These are phyloP conservation scores for Pterois miles DNA, from an alignment of 2,797 vertebrate genomes.

Conservation along the genomic window DNA sequence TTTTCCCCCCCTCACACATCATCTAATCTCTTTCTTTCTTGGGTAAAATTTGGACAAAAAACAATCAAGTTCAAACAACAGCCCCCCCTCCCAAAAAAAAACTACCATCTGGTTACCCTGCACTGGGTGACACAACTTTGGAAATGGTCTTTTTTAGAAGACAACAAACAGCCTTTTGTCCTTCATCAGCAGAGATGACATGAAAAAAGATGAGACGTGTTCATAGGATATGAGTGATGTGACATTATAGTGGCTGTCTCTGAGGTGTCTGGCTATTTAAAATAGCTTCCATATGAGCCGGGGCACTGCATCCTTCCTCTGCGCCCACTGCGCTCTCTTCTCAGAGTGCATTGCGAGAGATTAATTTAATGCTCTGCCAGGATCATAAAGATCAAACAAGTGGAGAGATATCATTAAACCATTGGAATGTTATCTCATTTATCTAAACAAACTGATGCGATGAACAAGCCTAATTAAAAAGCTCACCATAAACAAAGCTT, in stretches of 20 bases:
- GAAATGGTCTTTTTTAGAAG: conserved; percentile 63
- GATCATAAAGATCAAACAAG: conserved; percentile 97
- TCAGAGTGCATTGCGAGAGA: conserved; percentile 87
- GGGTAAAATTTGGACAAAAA: conserved; percentile 68
- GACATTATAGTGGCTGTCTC: conserved; percentile 68
- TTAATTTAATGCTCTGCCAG: conserved; percentile 96
- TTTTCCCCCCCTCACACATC: conserved; percentile 53
- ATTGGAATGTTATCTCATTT: conserved; percentile 93
- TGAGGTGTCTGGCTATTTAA: conserved; percentile 72
- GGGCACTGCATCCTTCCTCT: conserved; percentile 60
- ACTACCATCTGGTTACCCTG: conserved; percentile 73
- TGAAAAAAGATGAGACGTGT: conserved; percentile 68
- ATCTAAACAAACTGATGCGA: conserved; percentile 99
- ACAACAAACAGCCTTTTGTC: conserved; percentile 78
- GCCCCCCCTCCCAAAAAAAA: background rate
- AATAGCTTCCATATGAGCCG: conserved; percentile 66
- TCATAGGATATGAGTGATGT: conserved; percentile 69
- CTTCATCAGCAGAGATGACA: conserved; percentile 75
- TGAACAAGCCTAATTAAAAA: conserved; percentile 98
- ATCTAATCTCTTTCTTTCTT: conserved; percentile 67
- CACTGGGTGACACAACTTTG: conserved; percentile 72
- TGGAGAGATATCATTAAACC: conserved; percentile 96
- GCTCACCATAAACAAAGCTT: conserved; percentile 93
- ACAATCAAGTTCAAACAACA: conserved; percentile 66
- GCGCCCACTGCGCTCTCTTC: conserved; percentile 54